A percentile compares a stretch with the other conserved stretches of the same genome.
phyloP scores from a whole-genome alignment of 2,888 invertebrate species.

The Sturmia bella region DNA sequence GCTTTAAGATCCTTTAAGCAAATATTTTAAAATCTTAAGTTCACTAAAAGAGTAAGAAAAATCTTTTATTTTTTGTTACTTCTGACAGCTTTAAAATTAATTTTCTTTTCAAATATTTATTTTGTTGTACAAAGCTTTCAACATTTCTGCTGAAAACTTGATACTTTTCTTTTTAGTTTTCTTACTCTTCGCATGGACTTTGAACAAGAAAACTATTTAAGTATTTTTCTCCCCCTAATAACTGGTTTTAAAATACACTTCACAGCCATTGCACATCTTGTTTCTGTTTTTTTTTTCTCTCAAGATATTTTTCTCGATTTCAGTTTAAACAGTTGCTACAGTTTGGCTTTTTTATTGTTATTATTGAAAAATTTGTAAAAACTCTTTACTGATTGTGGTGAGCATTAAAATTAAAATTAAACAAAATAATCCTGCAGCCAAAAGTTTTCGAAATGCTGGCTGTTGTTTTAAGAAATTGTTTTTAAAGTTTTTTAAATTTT shows the following conservation, averaged over 20 bases:
- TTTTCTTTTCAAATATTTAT: not conserved
- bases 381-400: conserved; percentile 15
- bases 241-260: not conserved
- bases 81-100: too few relatives aligned
- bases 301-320: not conserved
- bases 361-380: not conserved
- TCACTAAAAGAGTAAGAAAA: too few relatives aligned
- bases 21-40: too few relatives aligned
- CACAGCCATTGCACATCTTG: not conserved
- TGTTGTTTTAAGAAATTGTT: too few relatives aligned
- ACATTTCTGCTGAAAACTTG: not conserved
- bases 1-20: too few relatives aligned
- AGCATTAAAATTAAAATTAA: conserved; percentile 26
- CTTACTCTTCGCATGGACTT: not conserved
- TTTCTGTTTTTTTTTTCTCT: not conserved
- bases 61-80: too few relatives aligned
- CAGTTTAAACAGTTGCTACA: not conserved
- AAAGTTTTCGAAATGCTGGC: too few relatives aligned
- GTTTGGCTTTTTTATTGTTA: not conserved
- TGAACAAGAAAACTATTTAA: too few relatives aligned
- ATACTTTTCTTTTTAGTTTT: not conserved
- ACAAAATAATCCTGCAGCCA: conserved; percentile 12
- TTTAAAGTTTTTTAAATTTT: not conserved
- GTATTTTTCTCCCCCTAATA: not conserved
- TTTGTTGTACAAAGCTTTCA: not conserved